phyloP scores from a whole-genome alignment of 1,140 invertebrate genomes.

The Neotoxoptera formosana region DNA sequence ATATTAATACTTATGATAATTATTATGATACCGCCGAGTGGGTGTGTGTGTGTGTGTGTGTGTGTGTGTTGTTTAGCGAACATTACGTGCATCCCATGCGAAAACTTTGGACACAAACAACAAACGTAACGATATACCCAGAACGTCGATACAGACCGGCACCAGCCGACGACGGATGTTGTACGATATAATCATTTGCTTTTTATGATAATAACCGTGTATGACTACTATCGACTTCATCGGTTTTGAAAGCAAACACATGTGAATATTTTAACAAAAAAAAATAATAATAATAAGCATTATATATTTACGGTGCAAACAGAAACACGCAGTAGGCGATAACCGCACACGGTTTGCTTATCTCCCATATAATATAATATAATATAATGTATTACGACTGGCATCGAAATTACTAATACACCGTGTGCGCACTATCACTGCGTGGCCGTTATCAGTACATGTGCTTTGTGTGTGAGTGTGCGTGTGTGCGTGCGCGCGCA shows the following conservation, averaged over 20 bases:
- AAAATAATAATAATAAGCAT: not conserved
- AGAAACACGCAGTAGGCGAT: not conserved
- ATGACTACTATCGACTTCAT: not conserved
- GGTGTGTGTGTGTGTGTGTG: too few relatives aligned
- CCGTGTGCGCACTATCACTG: not conserved
- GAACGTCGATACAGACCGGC: not conserved
- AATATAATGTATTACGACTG: not conserved
- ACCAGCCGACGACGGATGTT: not conserved
- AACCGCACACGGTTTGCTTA: not conserved
- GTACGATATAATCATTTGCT: not conserved
- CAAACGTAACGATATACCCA: not conserved
- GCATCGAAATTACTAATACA: not conserved
- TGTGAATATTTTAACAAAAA: not conserved
- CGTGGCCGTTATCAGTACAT: not conserved
- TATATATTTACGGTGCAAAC: not conserved
- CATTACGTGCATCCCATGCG: not conserved
- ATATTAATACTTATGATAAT: conserved; percentile 1
- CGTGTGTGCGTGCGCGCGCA: not conserved
- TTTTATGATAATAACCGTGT: not conserved
- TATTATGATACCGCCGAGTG: not conserved
- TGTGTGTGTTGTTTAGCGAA: not conserved
- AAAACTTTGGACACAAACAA: not conserved
- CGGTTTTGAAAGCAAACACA: not conserved
- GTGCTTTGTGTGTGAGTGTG: not conserved
- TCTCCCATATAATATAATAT: not conserved